Conservation (phyloP, 2,113 vertebrate genomes). For the Dipodomys merriami region DNA sequence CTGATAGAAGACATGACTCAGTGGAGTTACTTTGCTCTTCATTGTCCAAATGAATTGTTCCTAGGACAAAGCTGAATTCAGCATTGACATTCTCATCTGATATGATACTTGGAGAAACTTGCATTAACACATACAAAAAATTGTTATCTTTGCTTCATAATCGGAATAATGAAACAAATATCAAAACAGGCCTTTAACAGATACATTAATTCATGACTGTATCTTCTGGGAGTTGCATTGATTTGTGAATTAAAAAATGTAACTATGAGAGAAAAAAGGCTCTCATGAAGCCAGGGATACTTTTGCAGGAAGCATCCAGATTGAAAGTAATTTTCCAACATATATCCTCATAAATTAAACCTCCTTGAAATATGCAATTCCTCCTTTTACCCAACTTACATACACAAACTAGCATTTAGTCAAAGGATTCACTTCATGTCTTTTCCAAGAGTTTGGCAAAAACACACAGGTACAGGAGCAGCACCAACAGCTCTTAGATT, state of each 20-base stretch:
- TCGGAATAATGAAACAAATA: background rate
- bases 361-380: background rate
- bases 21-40: background rate
- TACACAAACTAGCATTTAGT: background rate
- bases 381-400: fast-evolving
- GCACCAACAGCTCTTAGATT: background rate
- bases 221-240: background rate
- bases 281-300: background rate
- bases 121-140: background rate
- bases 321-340: background rate
- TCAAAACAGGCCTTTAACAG: background rate
- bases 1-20: background rate
- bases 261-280: background rate
- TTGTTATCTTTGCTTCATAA: background rate
- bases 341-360: background rate
- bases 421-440: background rate
- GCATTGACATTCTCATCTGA: background rate
- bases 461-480: background rate
- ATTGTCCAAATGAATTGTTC: background rate
- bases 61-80: background rate
- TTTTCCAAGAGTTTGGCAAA: constrained; percentile 5
- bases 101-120: background rate
- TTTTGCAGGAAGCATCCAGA: background rate
- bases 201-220: background rate
- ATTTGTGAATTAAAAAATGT: background rate